A percentile compares a stretch with the other conserved stretches of the same genome.
phyloP scores from a whole-genome alignment of 2,113 vertebrate species.

The Lagopus muta region DNA sequence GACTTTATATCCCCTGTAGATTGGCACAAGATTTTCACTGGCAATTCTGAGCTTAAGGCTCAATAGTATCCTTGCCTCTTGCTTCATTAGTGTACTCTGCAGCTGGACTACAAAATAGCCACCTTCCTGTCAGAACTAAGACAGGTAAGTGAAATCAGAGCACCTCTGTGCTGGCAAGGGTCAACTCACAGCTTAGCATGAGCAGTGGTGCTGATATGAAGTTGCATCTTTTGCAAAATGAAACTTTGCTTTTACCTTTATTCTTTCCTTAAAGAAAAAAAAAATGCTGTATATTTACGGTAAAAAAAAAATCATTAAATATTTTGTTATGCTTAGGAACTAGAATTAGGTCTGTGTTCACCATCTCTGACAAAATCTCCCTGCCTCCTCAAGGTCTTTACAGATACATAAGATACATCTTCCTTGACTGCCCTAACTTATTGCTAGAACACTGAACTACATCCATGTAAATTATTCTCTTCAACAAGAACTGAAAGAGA shows the following conservation, averaged over 20 bases:
- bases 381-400: neutral
- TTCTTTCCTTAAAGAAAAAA: neutral
- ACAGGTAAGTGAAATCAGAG: neutral
- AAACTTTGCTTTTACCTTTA: neutral
- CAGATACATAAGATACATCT: neutral
- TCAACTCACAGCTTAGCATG: rapidly evolving
- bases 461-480: neutral
- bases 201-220: neutral
- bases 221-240: neutral
- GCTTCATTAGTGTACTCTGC: neutral
- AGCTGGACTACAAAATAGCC: neutral
- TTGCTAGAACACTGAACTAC: neutral
- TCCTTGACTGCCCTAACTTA: neutral
- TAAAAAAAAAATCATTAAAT: neutral
- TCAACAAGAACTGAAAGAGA: neutral
- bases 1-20: neutral
- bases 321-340: neutral
- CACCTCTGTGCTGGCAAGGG: neutral
- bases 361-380: neutral
- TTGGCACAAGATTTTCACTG: neutral
- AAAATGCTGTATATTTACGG: neutral
- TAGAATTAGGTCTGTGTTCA: neutral
- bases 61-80: neutral
- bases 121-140: neutral
- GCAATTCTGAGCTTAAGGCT: neutral